phyloP scores from a whole-genome alignment of 2,113 vertebrate species.

The Clarias macrocephalus region DNA sequence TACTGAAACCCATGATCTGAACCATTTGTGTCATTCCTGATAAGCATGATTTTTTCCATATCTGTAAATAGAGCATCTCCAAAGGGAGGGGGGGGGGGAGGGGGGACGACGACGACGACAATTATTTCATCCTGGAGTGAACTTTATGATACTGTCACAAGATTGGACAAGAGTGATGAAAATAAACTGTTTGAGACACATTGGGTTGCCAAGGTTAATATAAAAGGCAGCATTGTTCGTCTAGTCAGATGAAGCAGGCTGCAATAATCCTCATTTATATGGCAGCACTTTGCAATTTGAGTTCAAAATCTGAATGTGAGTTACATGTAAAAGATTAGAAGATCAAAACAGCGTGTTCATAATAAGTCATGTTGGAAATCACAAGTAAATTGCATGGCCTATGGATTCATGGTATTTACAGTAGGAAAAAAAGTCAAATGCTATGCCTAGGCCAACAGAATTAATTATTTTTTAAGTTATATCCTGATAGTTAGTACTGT shows the following conservation, averaged over 20 bases:
- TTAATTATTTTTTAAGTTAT: not conserved
- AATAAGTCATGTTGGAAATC: not conserved
- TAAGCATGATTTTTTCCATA: constrained; percentile 3
- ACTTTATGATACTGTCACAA: constrained; percentile 39
- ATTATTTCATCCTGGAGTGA: constrained; percentile 38
- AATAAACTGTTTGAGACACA: not conserved
- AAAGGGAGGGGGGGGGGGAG: constrained; percentile 4
- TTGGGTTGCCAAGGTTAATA: not conserved
- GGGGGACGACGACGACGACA: too few relatives aligned
- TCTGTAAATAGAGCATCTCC: constrained; percentile 38
- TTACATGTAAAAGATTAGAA: not conserved
- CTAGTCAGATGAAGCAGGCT: not conserved
- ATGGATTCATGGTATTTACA: not conserved
- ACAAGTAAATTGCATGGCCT: not conserved
- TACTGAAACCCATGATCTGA: not conserved
- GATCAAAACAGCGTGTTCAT: not conserved
- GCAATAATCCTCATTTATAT: not conserved
- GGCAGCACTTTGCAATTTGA: not conserved
- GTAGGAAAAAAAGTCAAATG: not conserved
- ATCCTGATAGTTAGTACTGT: not conserved
- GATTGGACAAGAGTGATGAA: constrained; percentile 32
- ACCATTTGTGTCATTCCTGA: constrained; percentile 15
- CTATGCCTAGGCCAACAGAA: not conserved
- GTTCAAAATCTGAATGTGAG: not conserved
- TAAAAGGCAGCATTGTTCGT: not conserved